Base-by-base conservation (phyloP, 2,113 vertebrate genomes). In the Gobius niger region DNA sequence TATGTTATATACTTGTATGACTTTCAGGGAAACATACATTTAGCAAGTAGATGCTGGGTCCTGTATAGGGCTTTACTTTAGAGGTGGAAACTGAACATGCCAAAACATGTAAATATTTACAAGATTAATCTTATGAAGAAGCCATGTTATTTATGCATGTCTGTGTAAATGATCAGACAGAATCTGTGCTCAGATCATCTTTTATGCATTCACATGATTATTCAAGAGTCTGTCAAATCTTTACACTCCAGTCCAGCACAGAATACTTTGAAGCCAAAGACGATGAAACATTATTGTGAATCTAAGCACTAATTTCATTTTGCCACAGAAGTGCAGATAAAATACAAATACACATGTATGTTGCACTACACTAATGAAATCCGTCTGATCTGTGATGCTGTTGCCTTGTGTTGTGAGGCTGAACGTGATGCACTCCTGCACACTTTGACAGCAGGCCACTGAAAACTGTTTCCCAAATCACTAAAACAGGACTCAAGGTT, bases 381-480 rank as follows among this genome's bases (percentile, higher is more conserved):
- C 70, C 5, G 67, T 84, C 82, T 83, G 74, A 82, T 83, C 69
- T 74, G 51, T 73, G 61, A 53, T 47, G 46, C 78, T 83, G 81
- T 75, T 84, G 79, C 19, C 68, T 66, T 76, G 66, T 65, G 76
- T 75, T 75, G 72, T 65, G 66, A 77, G 67, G 70, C 59, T 65
- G 65, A 79, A 78, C 76, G 76, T 72, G 52, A 63, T 63, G 61
- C 72, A 75, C 80, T 42, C 46, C 67, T 68, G 75, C 75, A 83
- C 59, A 78, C 72, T 72, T 66, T 19, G 47, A 65, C 70, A 75
- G 56, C 52, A 60, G 72, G 24, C 24, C 24, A 73, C 78, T 66
- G 41, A 73, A 67, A 63, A 82, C 78, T 85, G 85, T 73, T 80
- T 85, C 82, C 82, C 65, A 72, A 69, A 78, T 82, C 82, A 82